Percentiles rank a stretch among this genome's conserved stretches.
Evolutionary conservation across 2,797 vertebrate species (phyloP).

Genomic region (Uromys caudimaculatus): DNA sequence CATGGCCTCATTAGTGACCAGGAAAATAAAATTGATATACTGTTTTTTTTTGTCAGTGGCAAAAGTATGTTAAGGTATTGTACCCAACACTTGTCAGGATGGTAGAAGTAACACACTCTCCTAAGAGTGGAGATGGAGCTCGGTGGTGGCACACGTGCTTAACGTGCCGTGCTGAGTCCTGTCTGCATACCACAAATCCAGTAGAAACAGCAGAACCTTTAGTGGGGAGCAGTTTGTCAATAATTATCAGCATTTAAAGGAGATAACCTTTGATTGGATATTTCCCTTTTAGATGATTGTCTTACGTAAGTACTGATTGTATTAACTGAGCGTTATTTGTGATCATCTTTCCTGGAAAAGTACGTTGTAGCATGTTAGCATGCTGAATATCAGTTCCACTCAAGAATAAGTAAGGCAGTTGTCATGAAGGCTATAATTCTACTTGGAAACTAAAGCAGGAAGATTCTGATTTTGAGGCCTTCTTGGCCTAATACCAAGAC

Average conservation of each 20-base stretch:
- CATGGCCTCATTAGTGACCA: constrained; percentile 8
- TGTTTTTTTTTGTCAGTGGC: constrained; percentile 2
- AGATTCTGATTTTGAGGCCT: background rate
- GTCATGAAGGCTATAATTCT: no score
- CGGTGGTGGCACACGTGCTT: background rate
- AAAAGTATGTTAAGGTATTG: constrained; percentile 49
- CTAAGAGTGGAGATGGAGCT: no score
- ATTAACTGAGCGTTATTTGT: constrained; percentile 7
- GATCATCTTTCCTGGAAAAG: constrained; percentile 22
- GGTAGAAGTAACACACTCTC: background rate
- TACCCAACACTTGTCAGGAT: background rate
- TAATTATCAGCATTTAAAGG: background rate
- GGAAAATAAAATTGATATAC: background rate
- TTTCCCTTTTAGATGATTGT: background rate
- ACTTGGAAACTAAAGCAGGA: background rate
- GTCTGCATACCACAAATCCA: background rate
- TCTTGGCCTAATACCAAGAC: background rate
- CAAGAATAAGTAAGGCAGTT: background rate
- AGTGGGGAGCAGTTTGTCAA: background rate
- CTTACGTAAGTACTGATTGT: background rate
- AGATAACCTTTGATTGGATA: background rate
- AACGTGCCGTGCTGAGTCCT: background rate
- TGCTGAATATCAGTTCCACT: background rate
- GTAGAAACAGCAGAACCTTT: constrained; percentile 10
- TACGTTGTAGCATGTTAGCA: background rate